Conservation (phyloP, 2,113 vertebrate species). For the Tragelaphus imberbis region DNA sequence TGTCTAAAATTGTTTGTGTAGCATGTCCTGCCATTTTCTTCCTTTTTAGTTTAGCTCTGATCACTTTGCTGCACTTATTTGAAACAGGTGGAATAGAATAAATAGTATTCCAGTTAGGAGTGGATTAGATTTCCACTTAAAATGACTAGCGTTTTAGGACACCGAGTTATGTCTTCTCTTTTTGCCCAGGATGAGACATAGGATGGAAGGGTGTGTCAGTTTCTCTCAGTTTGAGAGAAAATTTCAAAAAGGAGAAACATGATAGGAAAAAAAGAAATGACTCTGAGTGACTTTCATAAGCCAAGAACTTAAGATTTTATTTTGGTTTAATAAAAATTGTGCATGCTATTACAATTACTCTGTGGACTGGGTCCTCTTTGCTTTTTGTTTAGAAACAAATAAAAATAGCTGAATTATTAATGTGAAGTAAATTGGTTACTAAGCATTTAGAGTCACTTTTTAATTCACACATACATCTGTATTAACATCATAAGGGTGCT, state of each 20-base stretch:
- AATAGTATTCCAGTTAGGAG: not conserved
- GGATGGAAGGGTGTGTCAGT: not conserved
- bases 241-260: not conserved
- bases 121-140: not conserved
- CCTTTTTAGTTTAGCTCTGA: not conserved
- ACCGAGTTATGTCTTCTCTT: not conserved
- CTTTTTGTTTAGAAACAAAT: conserved; percentile 69
- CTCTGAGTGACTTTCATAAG: not conserved
- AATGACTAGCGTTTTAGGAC: not conserved
- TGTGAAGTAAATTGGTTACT: conserved; percentile 69
- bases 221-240: not conserved
- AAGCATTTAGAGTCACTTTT: conserved; percentile 58
- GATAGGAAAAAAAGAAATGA: not conserved
- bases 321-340: conserved; percentile 55
- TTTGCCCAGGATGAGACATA: not conserved
- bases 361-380: conserved; percentile 18
- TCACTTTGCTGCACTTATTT: not conserved
- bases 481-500: conserved; percentile 64
- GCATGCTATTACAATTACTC: conserved; percentile 15
- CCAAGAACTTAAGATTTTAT: conserved; percentile 43
- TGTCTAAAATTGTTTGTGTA: not conserved
- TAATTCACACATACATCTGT: conserved; percentile 67
- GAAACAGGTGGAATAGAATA: conserved; percentile 29
- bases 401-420: conserved; percentile 73
- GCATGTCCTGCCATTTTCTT: not conserved